Conservation (phyloP, 2,888 invertebrate species). For the Drosophila meridionalis region DNA sequence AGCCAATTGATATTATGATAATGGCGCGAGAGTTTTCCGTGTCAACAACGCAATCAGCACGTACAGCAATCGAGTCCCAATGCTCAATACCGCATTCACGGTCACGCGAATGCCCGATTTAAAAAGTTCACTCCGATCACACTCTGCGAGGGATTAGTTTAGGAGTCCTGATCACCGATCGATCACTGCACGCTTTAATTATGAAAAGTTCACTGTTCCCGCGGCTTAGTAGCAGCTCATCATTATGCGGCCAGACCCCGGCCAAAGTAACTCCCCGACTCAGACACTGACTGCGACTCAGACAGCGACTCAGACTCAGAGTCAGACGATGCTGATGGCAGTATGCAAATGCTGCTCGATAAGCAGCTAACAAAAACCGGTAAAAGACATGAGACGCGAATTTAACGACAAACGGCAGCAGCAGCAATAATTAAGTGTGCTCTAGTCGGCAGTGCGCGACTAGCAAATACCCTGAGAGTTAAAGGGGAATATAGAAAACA, state of each 20-base stretch:
- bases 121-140: neutral
- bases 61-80: constrained; percentile 16
- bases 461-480: neutral
- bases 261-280: constrained; percentile 27
- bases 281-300: constrained; percentile 36
- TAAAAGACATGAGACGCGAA: constrained; percentile 39
- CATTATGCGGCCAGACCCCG: constrained; percentile 37
- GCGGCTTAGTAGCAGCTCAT: constrained; percentile 9
- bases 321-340: constrained; percentile 52
- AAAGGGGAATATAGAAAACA: neutral
- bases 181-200: neutral
- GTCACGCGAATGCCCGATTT: constrained; percentile 16
- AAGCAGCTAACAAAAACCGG: constrained; percentile 54
- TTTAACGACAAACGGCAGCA: constrained; percentile 4
- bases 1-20: constrained; percentile 50
- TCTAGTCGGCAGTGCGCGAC: neutral
- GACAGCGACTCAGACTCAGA: constrained; percentile 20
- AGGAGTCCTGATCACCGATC: neutral
- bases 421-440: neutral
- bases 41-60: constrained; percentile 33
- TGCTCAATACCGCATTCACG: constrained; percentile 31
- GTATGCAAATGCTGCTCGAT: constrained; percentile 68
- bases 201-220: neutral
- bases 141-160: neutral
- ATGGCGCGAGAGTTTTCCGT: constrained; percentile 56